Evolutionary conservation across 2,888 invertebrate species (phyloP).

Genomic region (Cerastoderma edule): DNA sequence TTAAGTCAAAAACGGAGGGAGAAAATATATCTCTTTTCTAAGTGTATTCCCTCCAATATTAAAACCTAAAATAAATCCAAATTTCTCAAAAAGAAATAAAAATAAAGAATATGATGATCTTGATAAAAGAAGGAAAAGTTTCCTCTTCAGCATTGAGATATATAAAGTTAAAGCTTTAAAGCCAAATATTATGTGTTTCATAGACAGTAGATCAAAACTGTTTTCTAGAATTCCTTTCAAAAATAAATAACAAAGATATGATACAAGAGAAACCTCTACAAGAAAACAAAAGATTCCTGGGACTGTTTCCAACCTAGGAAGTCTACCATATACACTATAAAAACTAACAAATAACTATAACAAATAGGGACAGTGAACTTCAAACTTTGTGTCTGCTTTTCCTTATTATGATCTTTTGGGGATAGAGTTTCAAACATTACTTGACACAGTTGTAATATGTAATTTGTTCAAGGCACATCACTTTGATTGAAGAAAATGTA

Average conservation of each 20-base stretch:
- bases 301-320: neutral
- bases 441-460: neutral
- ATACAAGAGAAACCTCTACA: conserved; percentile 1
- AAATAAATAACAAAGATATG: neutral
- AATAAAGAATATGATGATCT: neutral
- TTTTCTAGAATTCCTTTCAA: too few species aligned
- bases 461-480: conserved; percentile 4
- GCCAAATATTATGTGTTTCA: neutral
- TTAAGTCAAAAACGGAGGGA: neutral
- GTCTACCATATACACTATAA: conserved; percentile 19
- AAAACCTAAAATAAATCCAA: neutral
- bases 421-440: too few species aligned
- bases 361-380: conserved; percentile 11
- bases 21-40: neutral
- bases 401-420: too few species aligned
- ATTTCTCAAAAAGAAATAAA: neutral
- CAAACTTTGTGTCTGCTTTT: conserved; percentile 24
- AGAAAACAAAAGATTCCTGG: neutral
- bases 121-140: neutral
- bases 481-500: neutral
- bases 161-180: neutral
- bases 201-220: too few species aligned
- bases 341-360: conserved; percentile 25
- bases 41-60: too few species aligned
- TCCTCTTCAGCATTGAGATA: neutral